These are phyloP conservation scores for Lymantria monacha DNA, from an alignment of 2,888 invertebrate species.

Conservation along the genomic window DNA sequence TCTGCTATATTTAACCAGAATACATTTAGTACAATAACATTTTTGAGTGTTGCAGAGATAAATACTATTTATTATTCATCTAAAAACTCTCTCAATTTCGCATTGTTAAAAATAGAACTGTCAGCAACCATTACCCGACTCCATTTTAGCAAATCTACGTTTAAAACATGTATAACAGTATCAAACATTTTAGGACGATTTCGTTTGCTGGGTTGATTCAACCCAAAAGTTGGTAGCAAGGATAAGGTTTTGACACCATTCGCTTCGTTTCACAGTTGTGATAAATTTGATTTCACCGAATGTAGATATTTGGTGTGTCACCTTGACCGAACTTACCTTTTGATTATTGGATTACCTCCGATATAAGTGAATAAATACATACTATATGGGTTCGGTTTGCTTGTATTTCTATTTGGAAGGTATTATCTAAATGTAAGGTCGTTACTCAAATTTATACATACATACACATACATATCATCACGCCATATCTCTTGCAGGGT, in stretches of 20 bases:
- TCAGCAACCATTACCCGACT: not conserved
- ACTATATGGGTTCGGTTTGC: conserved; percentile 5
- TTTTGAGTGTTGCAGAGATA: no score
- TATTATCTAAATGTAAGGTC: not conserved
- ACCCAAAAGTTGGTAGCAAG: conserved; percentile 25
- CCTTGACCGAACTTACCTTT: conserved; percentile 33
- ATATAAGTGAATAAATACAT: conserved; percentile 25
- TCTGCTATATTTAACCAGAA: no score
- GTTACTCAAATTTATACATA: not conserved
- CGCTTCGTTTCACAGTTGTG: conserved; percentile 37
- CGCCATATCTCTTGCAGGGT: no score
- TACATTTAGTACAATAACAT: no score
- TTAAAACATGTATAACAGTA: conserved; percentile 6
- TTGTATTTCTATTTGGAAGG: not conserved
- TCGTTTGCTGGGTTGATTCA: conserved; percentile 2
- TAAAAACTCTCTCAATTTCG: no score
- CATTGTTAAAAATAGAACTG: no score
- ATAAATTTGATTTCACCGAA: conserved; percentile 40
- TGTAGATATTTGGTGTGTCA: conserved; percentile 23
- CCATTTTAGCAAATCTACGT: not conserved
- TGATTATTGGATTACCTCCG: conserved; percentile 32
- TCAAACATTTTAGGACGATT: conserved; percentile 14
- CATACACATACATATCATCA: not conserved
- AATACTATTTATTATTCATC: no score
- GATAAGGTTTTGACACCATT: conserved; percentile 43